Percentiles rank a stretch among this genome's conserved stretches.
Conservation (phyloP, 2,113 vertebrate species). For the Pteruthius melanotis region DNA sequence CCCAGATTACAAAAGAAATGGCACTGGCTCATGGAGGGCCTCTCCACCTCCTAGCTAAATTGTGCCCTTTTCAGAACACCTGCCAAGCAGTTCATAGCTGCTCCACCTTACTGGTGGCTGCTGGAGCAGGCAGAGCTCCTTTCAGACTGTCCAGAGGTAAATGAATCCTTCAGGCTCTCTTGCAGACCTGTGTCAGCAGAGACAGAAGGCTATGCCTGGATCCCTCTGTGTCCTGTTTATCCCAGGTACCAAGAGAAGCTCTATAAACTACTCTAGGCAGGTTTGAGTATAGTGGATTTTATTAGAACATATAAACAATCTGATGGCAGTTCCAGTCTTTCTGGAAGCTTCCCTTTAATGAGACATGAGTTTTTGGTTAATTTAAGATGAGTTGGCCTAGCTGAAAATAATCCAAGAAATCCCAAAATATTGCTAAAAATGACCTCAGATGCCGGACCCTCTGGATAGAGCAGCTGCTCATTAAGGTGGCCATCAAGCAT, state of each 20-base stretch:
- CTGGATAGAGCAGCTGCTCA: not conserved
- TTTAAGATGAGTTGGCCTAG: not conserved
- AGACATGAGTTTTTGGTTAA: not conserved
- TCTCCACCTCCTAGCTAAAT: not conserved
- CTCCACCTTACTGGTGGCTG: not conserved
- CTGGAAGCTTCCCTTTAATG: not conserved
- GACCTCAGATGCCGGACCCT: not conserved
- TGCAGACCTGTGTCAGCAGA: not conserved
- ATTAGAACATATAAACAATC: not conserved
- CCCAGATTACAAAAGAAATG: not conserved
- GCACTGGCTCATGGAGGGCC: not conserved
- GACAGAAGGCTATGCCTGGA: not conserved
- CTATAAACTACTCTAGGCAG: not conserved
- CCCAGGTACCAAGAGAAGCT: not conserved
- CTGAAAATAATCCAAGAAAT: not conserved
- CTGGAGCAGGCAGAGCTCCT: not conserved
- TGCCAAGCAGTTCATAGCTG: not conserved
- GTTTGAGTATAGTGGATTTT: not conserved
- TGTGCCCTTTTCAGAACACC: not conserved
- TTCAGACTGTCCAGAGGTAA: not conserved
- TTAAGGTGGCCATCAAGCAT: not conserved
- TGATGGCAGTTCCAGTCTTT: not conserved
- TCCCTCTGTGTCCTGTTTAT: not conserved
- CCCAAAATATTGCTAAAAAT: not conserved
- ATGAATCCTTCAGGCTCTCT: not conserved